Evolutionary conservation across 2,113 vertebrate genomes (phyloP).

Genomic region (Paratilapia polleni): DNA sequence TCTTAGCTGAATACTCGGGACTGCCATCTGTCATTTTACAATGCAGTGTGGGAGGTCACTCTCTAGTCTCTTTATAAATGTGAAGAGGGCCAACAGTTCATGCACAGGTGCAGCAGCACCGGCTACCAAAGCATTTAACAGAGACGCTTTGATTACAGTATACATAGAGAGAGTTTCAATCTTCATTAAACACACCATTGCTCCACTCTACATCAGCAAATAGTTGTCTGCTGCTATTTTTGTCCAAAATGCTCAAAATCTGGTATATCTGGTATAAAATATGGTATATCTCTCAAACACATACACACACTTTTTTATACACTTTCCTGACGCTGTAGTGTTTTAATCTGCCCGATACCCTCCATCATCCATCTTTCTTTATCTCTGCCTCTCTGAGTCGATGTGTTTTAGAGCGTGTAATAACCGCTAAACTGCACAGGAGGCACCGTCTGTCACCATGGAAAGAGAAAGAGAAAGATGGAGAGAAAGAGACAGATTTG

Average conservation of each 20-base stretch:
- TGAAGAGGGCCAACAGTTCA: not conserved
- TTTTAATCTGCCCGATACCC: slow-evolving; percentile 42
- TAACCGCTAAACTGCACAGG: slow-evolving; percentile 68
- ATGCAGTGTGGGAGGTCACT: no score
- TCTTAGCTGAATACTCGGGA: not conserved
- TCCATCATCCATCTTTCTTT: slow-evolving; percentile 30
- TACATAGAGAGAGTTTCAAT: not conserved
- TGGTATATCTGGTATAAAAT: no score
- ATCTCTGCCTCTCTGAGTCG: slow-evolving; percentile 26
- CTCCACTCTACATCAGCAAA: not conserved
- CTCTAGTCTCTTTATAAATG: not conserved
- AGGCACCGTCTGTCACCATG: slow-evolving; percentile 62
- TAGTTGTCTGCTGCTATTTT: not conserved
- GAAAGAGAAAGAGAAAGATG: slow-evolving; percentile 26
- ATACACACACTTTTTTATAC: not conserved
- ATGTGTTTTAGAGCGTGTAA: slow-evolving; percentile 66
- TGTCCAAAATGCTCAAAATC: not conserved
- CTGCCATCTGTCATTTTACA: not conserved
- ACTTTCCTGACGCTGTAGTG: slow-evolving; percentile 1
- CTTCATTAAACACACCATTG: rapidly evolving
- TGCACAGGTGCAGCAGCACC: not conserved
- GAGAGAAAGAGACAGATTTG: slow-evolving; percentile 33
- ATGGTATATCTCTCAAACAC: not conserved
- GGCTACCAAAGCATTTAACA: not conserved
- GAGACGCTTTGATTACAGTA: not conserved